Base-by-base conservation (phyloP, 2,888 invertebrate species). In the Masnerella sp. region DNA sequence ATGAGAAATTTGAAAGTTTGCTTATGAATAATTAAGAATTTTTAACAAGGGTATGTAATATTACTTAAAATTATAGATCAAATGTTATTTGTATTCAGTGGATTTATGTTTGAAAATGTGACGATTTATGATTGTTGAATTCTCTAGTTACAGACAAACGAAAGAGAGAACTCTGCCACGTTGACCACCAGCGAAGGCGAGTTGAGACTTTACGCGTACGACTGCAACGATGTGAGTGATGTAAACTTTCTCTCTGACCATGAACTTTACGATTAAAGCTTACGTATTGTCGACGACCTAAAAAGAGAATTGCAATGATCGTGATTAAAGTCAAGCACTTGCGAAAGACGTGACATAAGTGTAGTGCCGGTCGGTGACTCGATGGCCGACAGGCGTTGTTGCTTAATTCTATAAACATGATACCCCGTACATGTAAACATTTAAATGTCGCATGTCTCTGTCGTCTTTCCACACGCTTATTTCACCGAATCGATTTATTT, bases 121-220 rank as follows among this genome's bases (percentile, higher is more conserved):
- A n/a, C n/a, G n/a, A n/a, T n/a, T n/a, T n/a, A n/a, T n/a, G n/a
- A n/a, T 32, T 11, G 9, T 43, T 58, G 4, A n/a, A n/a, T n/a
- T n/a, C 4, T 18, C 5, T 1, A 77, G 74, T 77, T 75, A 64
- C 74, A 77, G 81, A 86, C 87, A 45, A 86, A 85, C 75, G 87
- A 87, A 78, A 83, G 85, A 77, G 87, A 87, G 74, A 87, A 82
- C 64, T 87, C 87, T 11, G 87, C 87, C 8, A 87, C 87, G 25
- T 71, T 87, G 38, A 87, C 87, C 56, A 87, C 87, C 58, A 87
- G 85, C 79, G 87, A 87, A 69, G 87, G 87, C 70, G 86, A 87
- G 77, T 77, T 87, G 75, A 82, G 87, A 80, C 82, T 87, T 72
- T 87, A 85, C 69, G 87, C 87, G 71, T 87, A 87, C 75, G 87